These are phyloP conservation scores for Mongoloraphidia duomilia DNA, from an alignment of 2,888 invertebrate genomes.

Conservation along the genomic window DNA sequence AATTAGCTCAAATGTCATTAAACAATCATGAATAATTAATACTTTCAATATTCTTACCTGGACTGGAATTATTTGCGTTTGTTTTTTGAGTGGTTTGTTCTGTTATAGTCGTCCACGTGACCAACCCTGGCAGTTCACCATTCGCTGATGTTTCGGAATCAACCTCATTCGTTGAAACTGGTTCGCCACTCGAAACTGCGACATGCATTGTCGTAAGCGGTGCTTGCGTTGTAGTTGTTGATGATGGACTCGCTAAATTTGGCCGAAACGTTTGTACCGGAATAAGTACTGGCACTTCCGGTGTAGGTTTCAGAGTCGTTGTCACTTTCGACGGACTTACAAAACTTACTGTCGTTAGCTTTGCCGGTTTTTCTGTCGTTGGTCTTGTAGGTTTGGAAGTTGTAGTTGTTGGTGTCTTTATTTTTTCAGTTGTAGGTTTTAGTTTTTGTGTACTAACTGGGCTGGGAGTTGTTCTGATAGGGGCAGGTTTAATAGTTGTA, in stretches of 20 bases:
- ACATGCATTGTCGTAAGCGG: slow-evolving; percentile 13
- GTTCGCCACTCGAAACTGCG: background rate
- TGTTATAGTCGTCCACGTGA: slow-evolving; percentile 15
- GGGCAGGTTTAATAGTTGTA: slow-evolving; percentile 11
- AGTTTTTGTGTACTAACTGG: slow-evolving; percentile 15
- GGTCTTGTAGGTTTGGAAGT: slow-evolving; percentile 26
- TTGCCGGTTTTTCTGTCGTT: slow-evolving; percentile 16
- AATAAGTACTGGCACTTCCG: slow-evolving; percentile 18
- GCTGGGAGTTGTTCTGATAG: slow-evolving; percentile 12
- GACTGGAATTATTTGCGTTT: slow-evolving; percentile 3
- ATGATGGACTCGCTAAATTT: slow-evolving; percentile 18
- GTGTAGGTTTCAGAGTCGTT: slow-evolving; percentile 13
- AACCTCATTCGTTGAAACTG: background rate
- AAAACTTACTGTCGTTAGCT: slow-evolving; percentile 7
- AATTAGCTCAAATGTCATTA: background rate
- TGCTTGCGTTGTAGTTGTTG: slow-evolving; percentile 14
- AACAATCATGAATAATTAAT: background rate
- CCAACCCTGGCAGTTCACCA: slow-evolving; percentile 8
- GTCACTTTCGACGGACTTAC: slow-evolving; percentile 12
- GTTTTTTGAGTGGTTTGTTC: slow-evolving; percentile 8
- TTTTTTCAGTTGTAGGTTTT: slow-evolving; percentile 11
- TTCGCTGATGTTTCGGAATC: background rate
- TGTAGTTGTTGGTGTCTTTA: slow-evolving; percentile 19
- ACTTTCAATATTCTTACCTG: background rate
- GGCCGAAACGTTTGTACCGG: slow-evolving; percentile 15